These are phyloP conservation scores for Hypotaenidia okinawae DNA, from an alignment of 2,797 vertebrate species.

Conservation along the genomic window DNA sequence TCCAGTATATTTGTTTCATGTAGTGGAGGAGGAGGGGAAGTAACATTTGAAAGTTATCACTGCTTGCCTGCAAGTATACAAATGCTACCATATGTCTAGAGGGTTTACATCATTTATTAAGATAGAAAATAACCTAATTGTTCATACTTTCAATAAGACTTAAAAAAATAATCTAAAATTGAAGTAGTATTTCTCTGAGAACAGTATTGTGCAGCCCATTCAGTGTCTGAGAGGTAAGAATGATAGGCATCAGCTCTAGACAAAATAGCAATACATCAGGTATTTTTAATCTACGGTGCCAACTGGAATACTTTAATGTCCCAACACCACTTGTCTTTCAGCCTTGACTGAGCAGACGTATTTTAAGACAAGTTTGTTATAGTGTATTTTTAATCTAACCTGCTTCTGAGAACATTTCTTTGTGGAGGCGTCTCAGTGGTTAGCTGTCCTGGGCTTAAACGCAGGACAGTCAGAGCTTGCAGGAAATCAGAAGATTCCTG, in stretches of 20 bases:
- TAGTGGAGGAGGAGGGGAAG: conserved; percentile 54
- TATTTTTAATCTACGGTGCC: neutral
- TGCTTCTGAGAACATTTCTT: neutral
- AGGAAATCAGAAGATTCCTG: conserved; percentile 8
- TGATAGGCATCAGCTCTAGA: neutral
- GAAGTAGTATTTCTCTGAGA: neutral
- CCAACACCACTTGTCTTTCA: neutral
- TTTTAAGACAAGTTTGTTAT: conserved; percentile 12
- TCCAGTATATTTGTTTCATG: conserved; percentile 37
- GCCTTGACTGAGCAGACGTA: neutral
- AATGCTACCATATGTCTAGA: conserved; percentile 56
- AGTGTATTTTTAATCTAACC: conserved; percentile 21
- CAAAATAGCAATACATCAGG: neutral
- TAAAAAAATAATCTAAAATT: neutral
- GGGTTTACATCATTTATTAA: conserved; percentile 35
- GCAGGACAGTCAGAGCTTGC: neutral
- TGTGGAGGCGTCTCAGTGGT: neutral
- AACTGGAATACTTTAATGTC: neutral
- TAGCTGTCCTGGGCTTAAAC: neutral
- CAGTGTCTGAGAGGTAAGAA: neutral
- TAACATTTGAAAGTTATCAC: conserved; percentile 66
- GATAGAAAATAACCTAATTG: conserved; percentile 24
- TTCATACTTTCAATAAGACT: neutral
- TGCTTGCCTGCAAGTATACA: conserved; percentile 41
- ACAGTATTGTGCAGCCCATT: neutral